phyloP scores from a whole-genome alignment of 2,888 invertebrate species.

The Troilus luridus region DNA sequence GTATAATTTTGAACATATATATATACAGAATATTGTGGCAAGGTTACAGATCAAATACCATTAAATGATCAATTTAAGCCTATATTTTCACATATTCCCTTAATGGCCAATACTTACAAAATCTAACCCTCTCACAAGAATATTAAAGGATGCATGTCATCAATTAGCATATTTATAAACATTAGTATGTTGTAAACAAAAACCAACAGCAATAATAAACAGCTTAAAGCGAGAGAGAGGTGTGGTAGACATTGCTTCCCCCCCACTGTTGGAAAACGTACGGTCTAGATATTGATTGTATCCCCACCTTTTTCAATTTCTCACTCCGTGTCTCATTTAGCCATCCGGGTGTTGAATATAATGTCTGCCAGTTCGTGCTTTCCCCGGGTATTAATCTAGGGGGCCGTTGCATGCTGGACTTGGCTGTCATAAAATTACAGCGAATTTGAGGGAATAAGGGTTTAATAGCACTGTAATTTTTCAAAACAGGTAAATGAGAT shows the following conservation, averaged over 20 bases:
- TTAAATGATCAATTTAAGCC: too few species aligned
- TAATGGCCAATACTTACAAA: too few species aligned
- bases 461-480: constrained; percentile 13
- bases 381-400: not conserved
- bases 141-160: too few species aligned
- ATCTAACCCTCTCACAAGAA: too few species aligned
- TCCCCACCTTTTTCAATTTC: constrained; percentile 38
- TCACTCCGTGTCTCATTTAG: constrained; percentile 36
- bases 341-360: constrained; percentile 36
- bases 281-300: constrained; percentile 25
- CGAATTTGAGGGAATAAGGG: constrained; percentile 7
- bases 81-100: too few species aligned
- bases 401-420: not conserved
- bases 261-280: not conserved
- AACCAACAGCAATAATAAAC: not conserved
- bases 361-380: not conserved
- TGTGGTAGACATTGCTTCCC: not conserved
- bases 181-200: not conserved
- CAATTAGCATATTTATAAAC: too few species aligned
- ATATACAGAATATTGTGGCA: too few species aligned
- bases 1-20: too few species aligned
- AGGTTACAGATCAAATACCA: too few species aligned
- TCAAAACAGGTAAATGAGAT: constrained; percentile 14
- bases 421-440: constrained; percentile 1
- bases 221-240: not conserved